Conservation (phyloP, 2,797 vertebrate species). For the Gila robusta region DNA sequence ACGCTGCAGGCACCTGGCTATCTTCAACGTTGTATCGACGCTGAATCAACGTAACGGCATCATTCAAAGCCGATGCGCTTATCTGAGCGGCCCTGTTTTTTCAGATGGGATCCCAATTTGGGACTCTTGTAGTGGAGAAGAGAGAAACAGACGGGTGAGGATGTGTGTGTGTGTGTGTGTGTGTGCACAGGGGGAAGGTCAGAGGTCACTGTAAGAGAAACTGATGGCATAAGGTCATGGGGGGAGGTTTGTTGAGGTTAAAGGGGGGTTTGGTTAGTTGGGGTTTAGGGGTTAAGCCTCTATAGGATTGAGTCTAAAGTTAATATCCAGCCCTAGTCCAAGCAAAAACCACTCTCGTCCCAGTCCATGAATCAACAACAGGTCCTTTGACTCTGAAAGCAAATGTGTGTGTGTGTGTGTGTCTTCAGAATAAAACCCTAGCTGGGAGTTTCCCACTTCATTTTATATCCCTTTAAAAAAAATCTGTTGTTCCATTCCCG, state of each 20-base stretch:
- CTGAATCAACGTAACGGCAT: conserved; percentile 50
- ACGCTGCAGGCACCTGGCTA: conserved; percentile 56
- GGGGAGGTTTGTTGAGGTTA: conserved; percentile 69
- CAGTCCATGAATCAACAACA: conserved; percentile 74
- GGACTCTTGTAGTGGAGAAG: conserved; percentile 58
- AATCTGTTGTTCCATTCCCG: conserved; percentile 22
- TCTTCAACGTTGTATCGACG: conserved; percentile 51
- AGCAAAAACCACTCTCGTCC: conserved; percentile 72
- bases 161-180: conserved; percentile 32
- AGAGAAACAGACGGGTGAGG: conserved; percentile 67
- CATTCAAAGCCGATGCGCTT: conserved; percentile 68
- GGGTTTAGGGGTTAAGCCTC: conserved; percentile 73
- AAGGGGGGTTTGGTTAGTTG: conserved; percentile 66
- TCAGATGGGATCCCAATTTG: conserved; percentile 61
- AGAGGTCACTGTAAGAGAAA: conserved; percentile 64
- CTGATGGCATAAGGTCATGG: conserved; percentile 61
- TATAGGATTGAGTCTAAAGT: conserved; percentile 73
- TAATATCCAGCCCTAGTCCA: conserved; percentile 76
- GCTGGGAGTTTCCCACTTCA: conserved; percentile 40
- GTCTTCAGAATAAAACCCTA: conserved; percentile 6
- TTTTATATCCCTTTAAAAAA: conserved; percentile 43
- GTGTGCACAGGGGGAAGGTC: conserved; percentile 38
- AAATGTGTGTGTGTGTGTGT: conserved; percentile 46
- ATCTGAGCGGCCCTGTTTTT: conserved; percentile 72
- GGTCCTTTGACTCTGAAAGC: conserved; percentile 54